Conservation (phyloP, 2,888 invertebrate species). For the Phanerotoma sp. region DNA sequence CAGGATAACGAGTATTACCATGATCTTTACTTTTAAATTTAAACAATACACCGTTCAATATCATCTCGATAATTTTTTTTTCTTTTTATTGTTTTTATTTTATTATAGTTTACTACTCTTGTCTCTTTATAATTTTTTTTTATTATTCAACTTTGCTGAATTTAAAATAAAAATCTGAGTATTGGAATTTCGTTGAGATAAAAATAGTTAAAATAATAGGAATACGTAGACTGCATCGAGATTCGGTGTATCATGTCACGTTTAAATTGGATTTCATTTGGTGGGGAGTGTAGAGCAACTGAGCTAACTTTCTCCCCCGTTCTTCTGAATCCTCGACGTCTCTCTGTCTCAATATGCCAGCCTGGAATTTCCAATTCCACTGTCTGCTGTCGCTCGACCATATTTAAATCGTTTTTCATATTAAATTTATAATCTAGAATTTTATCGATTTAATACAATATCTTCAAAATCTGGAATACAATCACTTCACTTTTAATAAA, state of each 20-base stretch:
- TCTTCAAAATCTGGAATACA: too few relatives aligned
- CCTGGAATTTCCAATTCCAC: constrained; percentile 45
- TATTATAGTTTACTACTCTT: too few relatives aligned
- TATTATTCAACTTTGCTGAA: neutral
- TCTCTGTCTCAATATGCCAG: constrained; percentile 15
- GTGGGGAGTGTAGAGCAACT: constrained; percentile 32
- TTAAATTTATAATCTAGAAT: neutral
- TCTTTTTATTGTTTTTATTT: too few relatives aligned
- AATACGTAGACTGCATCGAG: constrained; percentile 32
- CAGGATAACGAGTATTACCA: neutral
- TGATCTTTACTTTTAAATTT: neutral
- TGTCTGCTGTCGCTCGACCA: constrained; percentile 35
- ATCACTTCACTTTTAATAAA: too few relatives aligned
- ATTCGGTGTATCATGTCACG: constrained; percentile 42
- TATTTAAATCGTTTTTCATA: constrained; percentile 30
- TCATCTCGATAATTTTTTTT: too few relatives aligned
- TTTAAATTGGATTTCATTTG: constrained; percentile 47
- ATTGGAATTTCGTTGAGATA: neutral
- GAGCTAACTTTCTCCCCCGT: constrained; percentile 6
- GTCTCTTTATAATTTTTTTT: neutral
- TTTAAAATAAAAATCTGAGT: neutral
- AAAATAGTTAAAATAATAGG: constrained; percentile 2
- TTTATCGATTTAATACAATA: neutral
- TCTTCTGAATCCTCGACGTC: neutral
- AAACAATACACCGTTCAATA: too few relatives aligned